These are phyloP conservation scores for Macrosoma leucophasiata DNA, from an alignment of 2,888 invertebrate genomes.

Conservation along the genomic window DNA sequence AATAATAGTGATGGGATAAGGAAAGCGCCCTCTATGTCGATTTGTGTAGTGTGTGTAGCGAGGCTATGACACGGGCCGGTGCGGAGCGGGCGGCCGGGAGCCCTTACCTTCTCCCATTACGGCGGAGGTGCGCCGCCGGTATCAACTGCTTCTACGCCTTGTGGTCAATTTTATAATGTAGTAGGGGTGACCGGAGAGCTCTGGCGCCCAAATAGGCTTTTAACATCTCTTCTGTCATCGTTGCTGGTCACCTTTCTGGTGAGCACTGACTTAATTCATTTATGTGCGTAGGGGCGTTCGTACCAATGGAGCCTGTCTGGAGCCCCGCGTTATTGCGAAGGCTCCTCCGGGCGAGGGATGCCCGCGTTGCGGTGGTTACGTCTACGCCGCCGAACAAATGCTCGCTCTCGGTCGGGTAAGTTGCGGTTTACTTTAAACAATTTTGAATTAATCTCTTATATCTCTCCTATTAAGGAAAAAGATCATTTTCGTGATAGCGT, in stretches of 20 bases:
- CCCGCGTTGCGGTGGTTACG: constrained; percentile 91
- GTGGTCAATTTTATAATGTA: constrained; percentile 45
- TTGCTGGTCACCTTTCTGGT: constrained; percentile 33
- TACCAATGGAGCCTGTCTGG: constrained; percentile 79
- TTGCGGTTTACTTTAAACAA: constrained; percentile 27
- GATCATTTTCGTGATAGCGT: constrained; percentile 1
- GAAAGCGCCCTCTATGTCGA: constrained; percentile 81
- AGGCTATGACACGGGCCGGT: constrained; percentile 53
- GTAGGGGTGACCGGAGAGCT: constrained; percentile 53
- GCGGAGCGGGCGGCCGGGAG: constrained; percentile 74
- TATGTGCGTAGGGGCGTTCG: constrained; percentile 61
- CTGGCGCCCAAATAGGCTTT: constrained; percentile 59
- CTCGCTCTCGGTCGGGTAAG: constrained; percentile 91
- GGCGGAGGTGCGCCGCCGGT: constrained; percentile 74
- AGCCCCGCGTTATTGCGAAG: constrained; percentile 83
- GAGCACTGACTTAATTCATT: constrained; percentile 34
- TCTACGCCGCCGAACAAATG: constrained; percentile 95
- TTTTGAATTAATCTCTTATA: no score
- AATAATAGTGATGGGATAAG: constrained; percentile 82
- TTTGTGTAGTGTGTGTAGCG: constrained; percentile 43
- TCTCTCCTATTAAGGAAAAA: constrained; percentile 1
- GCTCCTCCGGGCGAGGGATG: constrained; percentile 92
- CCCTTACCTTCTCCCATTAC: constrained; percentile 77
- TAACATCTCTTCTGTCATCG: constrained; percentile 67
- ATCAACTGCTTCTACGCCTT: constrained; percentile 65